These are phyloP conservation scores for Acrossocheilus wenchowensis DNA, from an alignment of 2,797 vertebrate species.

Conservation along the genomic window DNA sequence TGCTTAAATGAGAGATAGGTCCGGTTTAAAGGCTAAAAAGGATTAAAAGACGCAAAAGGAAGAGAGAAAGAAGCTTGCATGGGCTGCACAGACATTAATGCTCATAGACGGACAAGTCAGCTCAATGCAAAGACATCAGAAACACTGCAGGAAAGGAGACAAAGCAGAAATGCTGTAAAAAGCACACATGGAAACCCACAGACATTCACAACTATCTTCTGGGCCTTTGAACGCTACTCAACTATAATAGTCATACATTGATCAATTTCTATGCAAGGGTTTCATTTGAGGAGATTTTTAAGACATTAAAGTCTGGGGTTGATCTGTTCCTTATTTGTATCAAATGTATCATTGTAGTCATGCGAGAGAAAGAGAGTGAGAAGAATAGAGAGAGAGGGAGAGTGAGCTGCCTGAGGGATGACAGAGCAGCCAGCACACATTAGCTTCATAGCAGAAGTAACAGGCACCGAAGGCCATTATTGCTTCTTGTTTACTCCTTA, in stretches of 20 bases:
- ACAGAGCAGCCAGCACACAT: slow-evolving; percentile 54
- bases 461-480: slow-evolving; percentile 36
- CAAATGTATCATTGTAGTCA: slow-evolving; percentile 10
- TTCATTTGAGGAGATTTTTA: background rate
- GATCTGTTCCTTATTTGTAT: slow-evolving; percentile 17
- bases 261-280: background rate
- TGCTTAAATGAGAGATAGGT: background rate
- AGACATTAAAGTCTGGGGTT: background rate
- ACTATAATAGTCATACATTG: background rate
- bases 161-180: slow-evolving; percentile 14
- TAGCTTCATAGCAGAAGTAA: slow-evolving; percentile 48
- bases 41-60: background rate
- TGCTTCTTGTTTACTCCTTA: slow-evolving; percentile 47
- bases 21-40: slow-evolving; percentile 11
- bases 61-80: slow-evolving; percentile 6
- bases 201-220: background rate
- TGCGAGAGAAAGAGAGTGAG: background rate
- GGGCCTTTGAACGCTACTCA: background rate
- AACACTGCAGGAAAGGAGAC: slow-evolving; percentile 15
- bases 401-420: slow-evolving; percentile 45
- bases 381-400: slow-evolving; percentile 34
- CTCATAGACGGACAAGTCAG: background rate
- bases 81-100: slow-evolving; percentile 19
- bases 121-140: background rate
- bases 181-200: background rate